Conservation (phyloP, 2,888 invertebrate genomes). For the Heliconius hortense region DNA sequence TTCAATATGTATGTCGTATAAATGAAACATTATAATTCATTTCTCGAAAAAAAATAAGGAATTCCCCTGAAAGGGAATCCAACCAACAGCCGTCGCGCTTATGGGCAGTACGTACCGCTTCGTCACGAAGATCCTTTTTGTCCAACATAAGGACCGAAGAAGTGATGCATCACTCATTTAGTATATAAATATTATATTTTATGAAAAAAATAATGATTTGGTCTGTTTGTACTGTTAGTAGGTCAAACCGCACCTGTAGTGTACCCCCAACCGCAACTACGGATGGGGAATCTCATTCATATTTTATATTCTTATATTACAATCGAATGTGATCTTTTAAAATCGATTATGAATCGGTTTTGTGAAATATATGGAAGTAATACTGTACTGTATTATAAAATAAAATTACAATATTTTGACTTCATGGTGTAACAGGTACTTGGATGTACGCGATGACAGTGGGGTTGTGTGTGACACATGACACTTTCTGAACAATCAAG, state of each 20-base stretch:
- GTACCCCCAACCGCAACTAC: conserved; percentile 16
- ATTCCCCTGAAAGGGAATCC: no score
- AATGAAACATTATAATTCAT: no score
- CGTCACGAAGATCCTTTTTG: no score
- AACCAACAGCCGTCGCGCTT: no score
- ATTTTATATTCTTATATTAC: not conserved
- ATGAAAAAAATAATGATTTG: not conserved
- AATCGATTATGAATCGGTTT: not conserved
- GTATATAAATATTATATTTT: not conserved
- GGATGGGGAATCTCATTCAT: conserved; percentile 5
- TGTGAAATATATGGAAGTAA: not conserved
- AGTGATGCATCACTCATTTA: not conserved
- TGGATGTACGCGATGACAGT: no score
- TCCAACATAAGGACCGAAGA: not conserved
- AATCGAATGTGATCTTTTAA: not conserved
- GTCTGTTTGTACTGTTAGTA: conserved; percentile 16
- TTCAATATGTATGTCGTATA: no score
- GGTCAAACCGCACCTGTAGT: conserved; percentile 29
- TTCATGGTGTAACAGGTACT: no score
- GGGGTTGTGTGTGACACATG: not conserved
- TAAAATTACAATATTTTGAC: no score
- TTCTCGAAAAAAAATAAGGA: no score
- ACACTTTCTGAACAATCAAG: not conserved
- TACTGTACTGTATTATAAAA: not conserved
- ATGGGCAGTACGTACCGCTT: no score